phyloP scores from a whole-genome alignment of 2,888 invertebrate species.

The Meta bourneti region DNA sequence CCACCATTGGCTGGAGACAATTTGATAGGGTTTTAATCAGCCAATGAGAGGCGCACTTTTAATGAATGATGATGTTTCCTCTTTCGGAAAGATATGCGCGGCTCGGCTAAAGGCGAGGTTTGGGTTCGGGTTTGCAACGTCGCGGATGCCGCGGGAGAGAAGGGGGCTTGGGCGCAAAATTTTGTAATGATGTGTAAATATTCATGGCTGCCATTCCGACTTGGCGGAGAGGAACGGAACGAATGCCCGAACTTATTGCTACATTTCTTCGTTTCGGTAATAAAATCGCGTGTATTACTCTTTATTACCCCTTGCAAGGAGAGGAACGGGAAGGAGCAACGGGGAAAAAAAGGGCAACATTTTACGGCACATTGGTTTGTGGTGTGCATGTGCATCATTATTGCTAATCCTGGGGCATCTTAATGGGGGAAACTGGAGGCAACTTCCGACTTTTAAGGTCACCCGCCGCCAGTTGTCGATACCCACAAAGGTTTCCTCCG shows the following conservation, averaged over 20 bases:
- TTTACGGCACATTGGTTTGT: slow-evolving; percentile 43
- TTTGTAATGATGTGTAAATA: slow-evolving; percentile 76
- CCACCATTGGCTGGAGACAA: slow-evolving; percentile 68
- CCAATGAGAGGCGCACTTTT: slow-evolving; percentile 68
- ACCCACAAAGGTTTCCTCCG: no score
- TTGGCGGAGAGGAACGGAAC: slow-evolving; percentile 52
- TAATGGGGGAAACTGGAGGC: slow-evolving; percentile 46
- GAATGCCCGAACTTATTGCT: slow-evolving; percentile 54
- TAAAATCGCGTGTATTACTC: slow-evolving; percentile 69
- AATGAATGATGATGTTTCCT: slow-evolving; percentile 75
- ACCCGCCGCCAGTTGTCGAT: neutral
- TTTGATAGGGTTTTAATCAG: slow-evolving; percentile 75
- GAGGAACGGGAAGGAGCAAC: neutral
- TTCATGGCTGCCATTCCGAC: slow-evolving; percentile 71
- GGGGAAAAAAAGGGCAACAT: slow-evolving; percentile 14
- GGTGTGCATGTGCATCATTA: slow-evolving; percentile 37
- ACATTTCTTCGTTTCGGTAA: slow-evolving; percentile 74
- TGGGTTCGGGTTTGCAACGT: slow-evolving; percentile 26
- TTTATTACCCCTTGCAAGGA: slow-evolving; percentile 36
- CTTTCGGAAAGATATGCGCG: slow-evolving; percentile 44
- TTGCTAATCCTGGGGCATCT: slow-evolving; percentile 48
- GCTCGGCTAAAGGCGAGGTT: slow-evolving; percentile 29
- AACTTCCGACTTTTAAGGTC: slow-evolving; percentile 45
- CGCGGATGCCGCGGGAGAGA: neutral
- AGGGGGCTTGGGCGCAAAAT: slow-evolving; percentile 44